Evolutionary conservation across 2,113 vertebrate genomes (phyloP), one percentile per base, ranked within the genome.

Genomic region (Lota lota): DNA sequence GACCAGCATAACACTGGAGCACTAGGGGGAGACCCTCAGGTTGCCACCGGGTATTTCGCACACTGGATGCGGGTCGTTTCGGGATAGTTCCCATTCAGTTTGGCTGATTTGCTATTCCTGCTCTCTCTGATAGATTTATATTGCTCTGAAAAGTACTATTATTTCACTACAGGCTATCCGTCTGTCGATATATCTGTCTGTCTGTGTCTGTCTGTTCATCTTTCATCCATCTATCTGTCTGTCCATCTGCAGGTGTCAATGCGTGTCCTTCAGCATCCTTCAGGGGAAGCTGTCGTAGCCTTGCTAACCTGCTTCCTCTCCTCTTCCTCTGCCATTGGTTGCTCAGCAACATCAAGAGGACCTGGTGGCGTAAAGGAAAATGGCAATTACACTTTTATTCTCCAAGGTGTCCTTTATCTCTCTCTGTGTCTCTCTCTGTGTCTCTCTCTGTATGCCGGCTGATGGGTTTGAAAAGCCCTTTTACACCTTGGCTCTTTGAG

Each of bases 281-380:
- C 17, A 33, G 28, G 28, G 28, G 51, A 14, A 15, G 51, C 51
- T 17, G 51, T 17, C 51, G 51, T 53, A 17, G 51, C 57, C 19
- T 51, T 2, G 61, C 69, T 70, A 73, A 67, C 82, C 65, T 64
- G 22, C 22, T 76, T 76, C 66, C 53, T 33, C 53, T 58, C 53
- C n/a, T 28, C 75, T 77, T 80, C 83, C 51, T 75, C 54, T 67
- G 67, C 71, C 73, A 75, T 81, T 79, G 70, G 85, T 86, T 86
- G 85, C 87, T 86, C 78, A 61, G 84, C 80, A 88, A 87, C 84
- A 87, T 85, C 67, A 81, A 72, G 62, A 67, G 62, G 56, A 56
- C 80, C 75, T 83, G 72, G 54, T 62, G 63, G 61, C 36, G 72
- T 51, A 66, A 28, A 56, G 22, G 65, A 79, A 72, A 72, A 57